These are phyloP conservation scores for Conus betulinus DNA, from an alignment of 1,140 invertebrate species.

Conservation along the genomic window DNA sequence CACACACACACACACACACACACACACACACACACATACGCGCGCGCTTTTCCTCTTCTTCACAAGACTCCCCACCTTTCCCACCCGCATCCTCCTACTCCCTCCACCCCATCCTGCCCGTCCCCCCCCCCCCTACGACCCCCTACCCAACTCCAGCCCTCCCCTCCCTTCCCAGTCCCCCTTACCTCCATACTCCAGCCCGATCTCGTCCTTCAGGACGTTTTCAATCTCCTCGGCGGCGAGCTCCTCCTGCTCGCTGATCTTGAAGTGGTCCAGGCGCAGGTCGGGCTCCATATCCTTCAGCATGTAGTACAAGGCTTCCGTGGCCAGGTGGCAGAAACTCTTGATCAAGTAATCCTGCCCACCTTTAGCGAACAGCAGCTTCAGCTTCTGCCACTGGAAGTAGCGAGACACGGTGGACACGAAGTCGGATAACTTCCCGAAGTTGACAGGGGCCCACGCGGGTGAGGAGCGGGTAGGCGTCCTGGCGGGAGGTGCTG, in stretches of 20 bases:
- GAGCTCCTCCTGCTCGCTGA: constrained; percentile 13
- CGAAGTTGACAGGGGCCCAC: constrained; percentile 89
- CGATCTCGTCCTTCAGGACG: constrained; percentile 38
- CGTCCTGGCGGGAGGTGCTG: constrained; percentile 64
- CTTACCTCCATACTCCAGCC: constrained; percentile 51
- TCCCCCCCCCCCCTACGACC: background rate
- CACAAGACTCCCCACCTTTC: background rate
- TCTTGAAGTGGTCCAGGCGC: constrained; percentile 46
- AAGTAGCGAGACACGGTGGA: constrained; percentile 80
- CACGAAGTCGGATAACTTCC: constrained; percentile 83
- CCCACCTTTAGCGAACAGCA: constrained; percentile 82
- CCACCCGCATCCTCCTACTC: background rate
- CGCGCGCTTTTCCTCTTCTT: too few species aligned
- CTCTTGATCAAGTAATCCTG: constrained; percentile 71
- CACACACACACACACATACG: background rate
- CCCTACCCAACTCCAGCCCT: too few species aligned
- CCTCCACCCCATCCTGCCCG: background rate
- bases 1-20: background rate
- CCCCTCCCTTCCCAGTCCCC: background rate
- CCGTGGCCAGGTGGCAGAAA: constrained; percentile 52
- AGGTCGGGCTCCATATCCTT: constrained; percentile 9
- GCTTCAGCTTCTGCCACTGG: constrained; percentile 82
- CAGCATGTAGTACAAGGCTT: constrained; percentile 49
- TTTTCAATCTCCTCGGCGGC: constrained; percentile 35
- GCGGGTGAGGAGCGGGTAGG: constrained; percentile 87